phyloP scores from a whole-genome alignment of 2,888 invertebrate genomes.

The Pandemis heparana region DNA sequence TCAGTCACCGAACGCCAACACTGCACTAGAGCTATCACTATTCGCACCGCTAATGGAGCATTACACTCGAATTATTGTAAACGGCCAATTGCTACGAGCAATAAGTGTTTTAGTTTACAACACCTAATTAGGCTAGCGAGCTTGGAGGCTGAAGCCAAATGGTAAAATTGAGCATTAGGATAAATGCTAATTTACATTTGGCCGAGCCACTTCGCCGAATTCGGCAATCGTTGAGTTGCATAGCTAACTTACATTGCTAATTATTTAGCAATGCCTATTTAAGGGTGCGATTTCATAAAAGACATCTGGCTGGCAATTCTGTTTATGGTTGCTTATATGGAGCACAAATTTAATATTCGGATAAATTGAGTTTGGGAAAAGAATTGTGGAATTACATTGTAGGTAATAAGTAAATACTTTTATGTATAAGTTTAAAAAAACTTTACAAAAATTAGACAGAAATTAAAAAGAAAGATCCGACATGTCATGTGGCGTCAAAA shows the following conservation, averaged over 20 bases:
- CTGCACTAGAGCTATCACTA: not conserved
- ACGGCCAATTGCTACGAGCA: conserved; percentile 25
- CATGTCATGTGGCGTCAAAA: too few relatives aligned
- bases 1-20: conserved; percentile 19
- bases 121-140: not conserved
- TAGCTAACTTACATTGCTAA: not conserved
- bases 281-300: too few relatives aligned
- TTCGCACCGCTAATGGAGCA: conserved; percentile 26
- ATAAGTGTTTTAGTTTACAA: conserved; percentile 22
- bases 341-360: too few relatives aligned
- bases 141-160: not conserved
- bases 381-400: too few relatives aligned
- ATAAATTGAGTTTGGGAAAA: too few relatives aligned
- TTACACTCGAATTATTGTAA: conserved; percentile 35
- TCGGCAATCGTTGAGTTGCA: not conserved
- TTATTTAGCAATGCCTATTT: not conserved
- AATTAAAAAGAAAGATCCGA: too few relatives aligned
- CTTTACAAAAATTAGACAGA: too few relatives aligned
- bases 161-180: not conserved
- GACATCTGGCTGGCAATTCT: too few relatives aligned
- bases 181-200: not conserved
- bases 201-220: conserved; percentile 1
- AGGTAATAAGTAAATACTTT: too few relatives aligned
- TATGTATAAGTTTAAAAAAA: too few relatives aligned
- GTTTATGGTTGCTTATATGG: too few relatives aligned